phyloP scores from a whole-genome alignment of 2,797 vertebrate genomes.

The Megalops cyprinoides region DNA sequence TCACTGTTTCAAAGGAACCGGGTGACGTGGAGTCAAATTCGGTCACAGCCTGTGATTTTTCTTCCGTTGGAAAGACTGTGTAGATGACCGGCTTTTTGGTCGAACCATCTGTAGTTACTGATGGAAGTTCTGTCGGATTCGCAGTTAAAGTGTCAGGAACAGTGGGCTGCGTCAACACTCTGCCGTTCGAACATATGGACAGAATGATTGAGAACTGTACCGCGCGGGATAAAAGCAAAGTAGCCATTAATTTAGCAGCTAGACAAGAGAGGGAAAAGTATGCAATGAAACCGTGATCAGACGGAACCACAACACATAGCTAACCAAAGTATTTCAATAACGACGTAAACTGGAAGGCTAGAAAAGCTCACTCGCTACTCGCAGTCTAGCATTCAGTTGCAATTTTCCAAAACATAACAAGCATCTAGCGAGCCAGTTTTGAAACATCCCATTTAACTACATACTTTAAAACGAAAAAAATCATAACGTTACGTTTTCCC shows the following conservation, averaged over 20 bases:
- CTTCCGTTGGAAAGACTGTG: neutral
- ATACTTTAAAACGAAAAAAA: no score
- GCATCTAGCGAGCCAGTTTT: neutral
- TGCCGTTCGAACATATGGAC: constrained; percentile 35
- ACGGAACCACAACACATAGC: no score
- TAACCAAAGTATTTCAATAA: no score
- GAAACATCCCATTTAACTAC: no score
- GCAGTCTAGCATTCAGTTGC: neutral
- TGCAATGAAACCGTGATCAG: no score
- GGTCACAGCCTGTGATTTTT: neutral
- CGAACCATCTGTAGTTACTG: neutral
- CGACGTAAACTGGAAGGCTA: no score
- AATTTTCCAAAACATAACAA: neutral
- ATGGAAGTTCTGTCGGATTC: constrained; percentile 7
- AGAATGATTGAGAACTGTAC: constrained; percentile 41
- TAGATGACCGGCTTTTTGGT: constrained; percentile 14
- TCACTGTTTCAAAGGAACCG: neutral
- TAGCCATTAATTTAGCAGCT: constrained; percentile 49
- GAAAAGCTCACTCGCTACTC: constrained; percentile 19
- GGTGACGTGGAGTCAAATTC: neutral
- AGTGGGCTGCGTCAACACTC: constrained; percentile 30
- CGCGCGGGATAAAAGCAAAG: constrained; percentile 15
- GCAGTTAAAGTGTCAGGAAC: constrained; percentile 8
- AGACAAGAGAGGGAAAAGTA: neutral
- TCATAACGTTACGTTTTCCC: no score